Evolutionary conservation across 2,888 invertebrate genomes (phyloP).

Genomic region (Athalia cordata): DNA sequence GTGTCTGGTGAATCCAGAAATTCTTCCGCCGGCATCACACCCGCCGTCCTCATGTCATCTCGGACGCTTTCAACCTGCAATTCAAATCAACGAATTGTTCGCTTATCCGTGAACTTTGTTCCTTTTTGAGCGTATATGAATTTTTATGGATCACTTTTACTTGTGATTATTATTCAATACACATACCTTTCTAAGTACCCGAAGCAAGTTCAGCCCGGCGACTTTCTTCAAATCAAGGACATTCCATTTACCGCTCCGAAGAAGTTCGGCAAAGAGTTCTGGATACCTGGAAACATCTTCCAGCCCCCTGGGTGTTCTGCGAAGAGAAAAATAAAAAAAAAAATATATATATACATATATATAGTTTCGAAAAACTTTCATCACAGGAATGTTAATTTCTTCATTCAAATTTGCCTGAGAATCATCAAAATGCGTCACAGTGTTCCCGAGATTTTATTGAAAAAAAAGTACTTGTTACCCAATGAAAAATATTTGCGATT

Average conservation of each 20-base stretch:
- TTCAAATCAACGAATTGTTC: constrained; percentile 62
- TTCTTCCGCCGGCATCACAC: constrained; percentile 78
- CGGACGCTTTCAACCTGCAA: constrained; percentile 75
- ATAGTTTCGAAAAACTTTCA: neutral
- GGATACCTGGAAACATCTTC: constrained; percentile 85
- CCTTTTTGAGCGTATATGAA: neutral
- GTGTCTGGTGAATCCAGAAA: constrained; percentile 77
- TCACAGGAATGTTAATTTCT: too few relatives aligned
- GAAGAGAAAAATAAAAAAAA: constrained; percentile 54
- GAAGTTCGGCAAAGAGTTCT: constrained; percentile 80
- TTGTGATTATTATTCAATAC: neutral
- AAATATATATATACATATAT: too few relatives aligned
- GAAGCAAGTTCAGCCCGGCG: constrained; percentile 79
- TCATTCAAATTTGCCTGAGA: too few relatives aligned
- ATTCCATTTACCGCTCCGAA: constrained; percentile 79
- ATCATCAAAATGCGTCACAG: too few relatives aligned
- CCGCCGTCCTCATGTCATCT: constrained; percentile 79
- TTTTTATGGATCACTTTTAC: too few relatives aligned
- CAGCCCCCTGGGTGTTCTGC: constrained; percentile 87
- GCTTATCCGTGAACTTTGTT: neutral
- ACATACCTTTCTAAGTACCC: constrained; percentile 75
- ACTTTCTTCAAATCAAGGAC: constrained; percentile 80
- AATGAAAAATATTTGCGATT: too few relatives aligned
- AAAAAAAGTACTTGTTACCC: too few relatives aligned
- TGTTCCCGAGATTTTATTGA: too few relatives aligned